Base-by-base conservation (phyloP, 2,797 vertebrate genomes). In the Catostomus latipinnis region DNA sequence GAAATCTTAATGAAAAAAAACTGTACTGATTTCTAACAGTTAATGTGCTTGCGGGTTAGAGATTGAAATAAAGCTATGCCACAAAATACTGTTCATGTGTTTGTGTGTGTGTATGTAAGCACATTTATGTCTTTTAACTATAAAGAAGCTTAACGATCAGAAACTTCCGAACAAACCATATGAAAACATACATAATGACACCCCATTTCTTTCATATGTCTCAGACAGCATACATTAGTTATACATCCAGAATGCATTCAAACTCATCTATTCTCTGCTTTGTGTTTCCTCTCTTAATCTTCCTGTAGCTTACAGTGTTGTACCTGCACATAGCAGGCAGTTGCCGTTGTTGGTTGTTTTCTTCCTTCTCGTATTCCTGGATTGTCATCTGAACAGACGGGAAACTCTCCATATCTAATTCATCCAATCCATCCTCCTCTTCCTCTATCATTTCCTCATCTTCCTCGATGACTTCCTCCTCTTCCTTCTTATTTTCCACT, bases 181-280 rank as follows among this genome's bases (percentile, higher is more conserved):
- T 76, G 54, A 68, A 34, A 16, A 76, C 52, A 56, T 57, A 18
- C 45, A n/a, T 10, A 52, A 75, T 75, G 67, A 22, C 50, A 5
- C 7, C 52, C 52, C 52, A 16, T 10, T 58, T 13, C 54, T 34
- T 60, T 11, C 11, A 9, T 56, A 8, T 11, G 56, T 60, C 62
- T 65, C 13, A 46, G 71, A 22, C 2, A 45, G 50, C 46, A 43
- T 72, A 69, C 52, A 43, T 57, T 46, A 45, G 49, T 91, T 87
- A 94, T 84, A 94, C 88, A 86, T 95, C 93, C 91, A 95, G 93
- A 93, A 97, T 95, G 74, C 95, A 95, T 82, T 98, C 96, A n/a
- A 97, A 98, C 87, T 97, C 96, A 48, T 98, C 96, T 0, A 98
- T 96, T 81, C 96, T 95, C 86, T 97, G 96, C 18, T 95, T 95